Evolutionary conservation across 2,797 vertebrate genomes (phyloP).

Genomic region (Pseudomugil gertrudae): DNA sequence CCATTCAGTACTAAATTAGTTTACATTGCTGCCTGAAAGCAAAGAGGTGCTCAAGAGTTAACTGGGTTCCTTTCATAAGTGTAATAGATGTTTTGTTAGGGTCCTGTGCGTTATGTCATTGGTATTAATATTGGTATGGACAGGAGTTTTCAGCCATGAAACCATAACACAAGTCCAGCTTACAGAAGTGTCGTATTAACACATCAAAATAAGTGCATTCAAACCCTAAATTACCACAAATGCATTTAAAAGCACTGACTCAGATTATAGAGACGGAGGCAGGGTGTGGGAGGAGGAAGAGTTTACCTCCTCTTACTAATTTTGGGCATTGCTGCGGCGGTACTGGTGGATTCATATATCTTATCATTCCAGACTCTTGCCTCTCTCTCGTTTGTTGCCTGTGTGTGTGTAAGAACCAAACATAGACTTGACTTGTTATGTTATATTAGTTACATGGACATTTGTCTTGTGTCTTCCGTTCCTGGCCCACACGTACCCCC

Average conservation of each 20-base stretch:
- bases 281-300: not conserved
- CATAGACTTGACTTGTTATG: constrained; percentile 55
- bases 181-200: constrained; percentile 14
- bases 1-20: not conserved
- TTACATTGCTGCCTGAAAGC: not conserved
- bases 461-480: constrained; percentile 17
- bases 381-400: constrained; percentile 33
- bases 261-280: not conserved
- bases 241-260: constrained; percentile 4
- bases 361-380: constrained; percentile 51
- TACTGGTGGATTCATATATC: constrained; percentile 45
- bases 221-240: constrained; percentile 25
- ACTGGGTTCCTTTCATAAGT: not conserved
- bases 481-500: not conserved
- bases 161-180: constrained; percentile 19
- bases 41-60: not conserved
- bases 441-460: constrained; percentile 41
- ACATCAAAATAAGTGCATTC: constrained; percentile 32
- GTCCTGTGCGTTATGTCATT: constrained; percentile 1
- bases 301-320: constrained; percentile 54
- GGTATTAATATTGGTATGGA: constrained; percentile 30
- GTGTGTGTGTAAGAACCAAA: constrained; percentile 32
- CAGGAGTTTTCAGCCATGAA: constrained; percentile 19
- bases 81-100: constrained; percentile 30
- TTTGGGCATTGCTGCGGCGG: constrained; percentile 67